These are phyloP conservation scores for Hirtodrosophila alboralis DNA, from an alignment of 2,888 invertebrate species.

Conservation along the genomic window DNA sequence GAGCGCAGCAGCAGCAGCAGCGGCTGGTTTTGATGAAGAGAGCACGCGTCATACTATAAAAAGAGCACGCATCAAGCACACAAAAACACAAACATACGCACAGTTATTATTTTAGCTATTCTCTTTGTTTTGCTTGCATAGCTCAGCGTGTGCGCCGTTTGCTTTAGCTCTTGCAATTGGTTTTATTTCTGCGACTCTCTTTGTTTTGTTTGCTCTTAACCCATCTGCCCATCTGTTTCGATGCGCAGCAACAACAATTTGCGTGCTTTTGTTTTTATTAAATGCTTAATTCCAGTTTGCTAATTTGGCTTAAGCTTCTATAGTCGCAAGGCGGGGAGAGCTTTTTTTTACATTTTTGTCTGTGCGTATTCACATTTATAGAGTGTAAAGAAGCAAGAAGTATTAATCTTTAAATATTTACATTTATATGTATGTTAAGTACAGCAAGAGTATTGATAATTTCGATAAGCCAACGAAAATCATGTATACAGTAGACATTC, in stretches of 20 bases:
- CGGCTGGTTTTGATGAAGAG: constrained; percentile 20
- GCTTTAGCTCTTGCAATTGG: neutral
- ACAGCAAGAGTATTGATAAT: too few relatives aligned
- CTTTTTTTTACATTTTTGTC: too few relatives aligned
- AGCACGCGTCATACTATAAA: constrained; percentile 5
- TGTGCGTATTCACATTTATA: too few relatives aligned
- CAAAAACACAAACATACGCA: constrained; percentile 2
- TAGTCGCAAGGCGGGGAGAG: too few relatives aligned
- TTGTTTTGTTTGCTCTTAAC: neutral
- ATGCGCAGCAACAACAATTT: constrained; percentile 8
- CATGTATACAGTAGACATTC: too few relatives aligned
- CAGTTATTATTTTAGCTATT: neutral
- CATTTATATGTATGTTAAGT: too few relatives aligned
- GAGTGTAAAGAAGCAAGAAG: too few relatives aligned
- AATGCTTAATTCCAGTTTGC: constrained; percentile 3
- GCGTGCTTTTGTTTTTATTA: neutral
- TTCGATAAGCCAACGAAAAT: too few relatives aligned
- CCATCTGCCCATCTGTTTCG: too few relatives aligned
- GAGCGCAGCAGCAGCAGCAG: neutral
- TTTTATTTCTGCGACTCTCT: neutral
- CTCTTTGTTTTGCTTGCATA: constrained; percentile 9
- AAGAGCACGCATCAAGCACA: constrained; percentile 10
- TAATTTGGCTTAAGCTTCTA: constrained; percentile 1
- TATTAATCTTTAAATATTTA: too few relatives aligned
- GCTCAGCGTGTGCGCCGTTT: constrained; percentile 8